Percentiles rank a stretch among this genome's conserved stretches.
These are phyloP conservation scores for Mactra quadrangularis DNA, from an alignment of 1,140 invertebrate species.

Conservation along the genomic window DNA sequence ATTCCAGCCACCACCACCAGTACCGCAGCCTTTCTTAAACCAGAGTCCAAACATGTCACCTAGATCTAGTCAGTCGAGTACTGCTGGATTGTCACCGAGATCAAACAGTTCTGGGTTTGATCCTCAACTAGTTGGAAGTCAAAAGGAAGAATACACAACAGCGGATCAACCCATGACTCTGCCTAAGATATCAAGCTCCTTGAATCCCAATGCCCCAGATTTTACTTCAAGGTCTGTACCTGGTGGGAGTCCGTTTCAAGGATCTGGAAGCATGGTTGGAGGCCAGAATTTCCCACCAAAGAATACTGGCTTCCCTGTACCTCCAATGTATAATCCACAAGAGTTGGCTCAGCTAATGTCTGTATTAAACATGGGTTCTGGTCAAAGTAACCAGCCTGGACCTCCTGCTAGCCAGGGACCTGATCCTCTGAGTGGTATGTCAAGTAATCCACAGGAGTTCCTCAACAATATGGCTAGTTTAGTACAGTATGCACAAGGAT, in stretches of 20 bases:
- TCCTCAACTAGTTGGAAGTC: slow-evolving; percentile 54
- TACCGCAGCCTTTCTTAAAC: slow-evolving; percentile 63
- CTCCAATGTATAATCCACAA: slow-evolving; percentile 60
- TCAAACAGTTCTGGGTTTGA: slow-evolving; percentile 57
- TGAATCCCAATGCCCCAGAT: slow-evolving; percentile 95
- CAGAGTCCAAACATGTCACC: slow-evolving; percentile 67
- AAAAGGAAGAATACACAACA: slow-evolving; percentile 82
- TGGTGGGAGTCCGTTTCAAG: slow-evolving; percentile 7
- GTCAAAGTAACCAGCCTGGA: not conserved
- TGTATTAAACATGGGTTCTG: slow-evolving; percentile 30
- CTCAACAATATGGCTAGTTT: slow-evolving; percentile 68
- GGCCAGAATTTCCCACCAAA: slow-evolving; percentile 18
- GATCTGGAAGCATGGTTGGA: slow-evolving; percentile 5
- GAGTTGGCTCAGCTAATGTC: slow-evolving; percentile 62
- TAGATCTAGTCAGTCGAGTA: slow-evolving; percentile 59
- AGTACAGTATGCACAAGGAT: slow-evolving; percentile 66
- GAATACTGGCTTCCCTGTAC: slow-evolving; percentile 12
- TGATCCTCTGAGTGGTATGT: slow-evolving; percentile 33
- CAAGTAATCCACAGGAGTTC: slow-evolving; percentile 44
- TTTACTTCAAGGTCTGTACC: slow-evolving; percentile 85
- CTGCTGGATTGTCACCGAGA: slow-evolving; percentile 62
- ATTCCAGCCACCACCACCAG: slow-evolving; percentile 87
- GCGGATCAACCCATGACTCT: slow-evolving; percentile 83
- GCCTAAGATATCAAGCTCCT: slow-evolving; percentile 87
- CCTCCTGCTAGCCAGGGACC: slow-evolving; percentile 7